A percentile compares a stretch with the other conserved stretches of the same genome.
Conservation (phyloP, 2,888 invertebrate genomes). For the Nymphalis urticae region DNA sequence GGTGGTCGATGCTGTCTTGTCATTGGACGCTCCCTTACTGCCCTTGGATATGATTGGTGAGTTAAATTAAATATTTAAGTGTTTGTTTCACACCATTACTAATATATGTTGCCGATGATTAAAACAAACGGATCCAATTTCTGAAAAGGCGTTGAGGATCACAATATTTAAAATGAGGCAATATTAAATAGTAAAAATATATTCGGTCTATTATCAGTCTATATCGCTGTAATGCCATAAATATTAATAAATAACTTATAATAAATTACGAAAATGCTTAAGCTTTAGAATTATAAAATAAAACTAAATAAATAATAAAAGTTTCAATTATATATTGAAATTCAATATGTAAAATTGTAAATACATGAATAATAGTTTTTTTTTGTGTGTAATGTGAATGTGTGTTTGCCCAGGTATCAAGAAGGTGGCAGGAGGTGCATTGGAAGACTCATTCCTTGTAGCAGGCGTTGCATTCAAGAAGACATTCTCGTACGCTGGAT, state of each 20-base stretch:
- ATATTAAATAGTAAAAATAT: not conserved
- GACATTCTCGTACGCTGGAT: constrained; percentile 99
- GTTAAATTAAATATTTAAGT: constrained; percentile 29
- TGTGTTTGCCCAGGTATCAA: constrained; percentile 86
- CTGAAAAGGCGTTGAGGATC: constrained; percentile 44
- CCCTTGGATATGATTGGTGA: constrained; percentile 98
- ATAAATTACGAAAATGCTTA: no score
- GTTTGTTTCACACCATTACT: no score
- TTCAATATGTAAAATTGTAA: no score
- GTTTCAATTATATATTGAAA: no score
- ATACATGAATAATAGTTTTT: no score
- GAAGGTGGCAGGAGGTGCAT: constrained; percentile 91
- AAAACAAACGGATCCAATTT: constrained; percentile 53
- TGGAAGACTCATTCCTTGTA: constrained; percentile 94
- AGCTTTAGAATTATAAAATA: no score
- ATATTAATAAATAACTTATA: not conserved
- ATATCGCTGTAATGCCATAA: no score
- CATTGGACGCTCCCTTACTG: constrained; percentile 89
- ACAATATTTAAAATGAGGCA: constrained; percentile 43
- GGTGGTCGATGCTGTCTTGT: constrained; percentile 98
- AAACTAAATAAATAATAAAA: no score
- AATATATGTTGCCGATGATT: constrained; percentile 44
- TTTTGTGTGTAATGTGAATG: no score
- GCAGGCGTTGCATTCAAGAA: constrained; percentile 99
- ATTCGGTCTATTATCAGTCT: no score